These are phyloP conservation scores for Engystomops pustulosus DNA, from an alignment of 2,113 vertebrate genomes.

Conservation along the genomic window DNA sequence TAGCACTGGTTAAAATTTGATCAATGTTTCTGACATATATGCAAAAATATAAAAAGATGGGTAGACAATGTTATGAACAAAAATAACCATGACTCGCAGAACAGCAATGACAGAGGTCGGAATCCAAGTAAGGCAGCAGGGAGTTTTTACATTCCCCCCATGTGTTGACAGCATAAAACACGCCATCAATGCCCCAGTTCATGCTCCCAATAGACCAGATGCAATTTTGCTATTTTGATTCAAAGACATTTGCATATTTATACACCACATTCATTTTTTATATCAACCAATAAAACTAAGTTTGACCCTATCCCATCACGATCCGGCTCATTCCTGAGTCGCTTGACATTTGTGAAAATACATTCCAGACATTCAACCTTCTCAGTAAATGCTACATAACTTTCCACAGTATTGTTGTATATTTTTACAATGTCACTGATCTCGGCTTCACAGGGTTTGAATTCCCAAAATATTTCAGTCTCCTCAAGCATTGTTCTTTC, in stretches of 20 bases:
- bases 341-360: neutral
- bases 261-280: neutral
- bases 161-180: neutral
- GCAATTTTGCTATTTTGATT: neutral
- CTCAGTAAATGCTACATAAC: constrained; percentile 6
- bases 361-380: constrained; percentile 21
- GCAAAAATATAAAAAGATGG: neutral
- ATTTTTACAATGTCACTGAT: neutral
- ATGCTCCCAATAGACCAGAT: neutral
- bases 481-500: constrained; percentile 12
- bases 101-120: neutral
- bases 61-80: neutral
- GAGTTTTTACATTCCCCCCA: neutral
- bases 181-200: neutral
- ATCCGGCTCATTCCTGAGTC: neutral
- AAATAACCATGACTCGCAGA: neutral
- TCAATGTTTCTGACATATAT: neutral
- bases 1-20: too few relatives aligned
- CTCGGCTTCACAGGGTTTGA: neutral
- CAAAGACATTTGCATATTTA: neutral
- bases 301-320: neutral
- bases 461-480: constrained; percentile 16
- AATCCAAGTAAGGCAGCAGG: neutral
- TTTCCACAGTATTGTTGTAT: constrained; percentile 8
- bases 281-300: neutral